A percentile compares a stretch with the other conserved stretches of the same genome.
Evolutionary conservation across 2,113 vertebrate genomes (phyloP).

Genomic region (Promerops cafer): DNA sequence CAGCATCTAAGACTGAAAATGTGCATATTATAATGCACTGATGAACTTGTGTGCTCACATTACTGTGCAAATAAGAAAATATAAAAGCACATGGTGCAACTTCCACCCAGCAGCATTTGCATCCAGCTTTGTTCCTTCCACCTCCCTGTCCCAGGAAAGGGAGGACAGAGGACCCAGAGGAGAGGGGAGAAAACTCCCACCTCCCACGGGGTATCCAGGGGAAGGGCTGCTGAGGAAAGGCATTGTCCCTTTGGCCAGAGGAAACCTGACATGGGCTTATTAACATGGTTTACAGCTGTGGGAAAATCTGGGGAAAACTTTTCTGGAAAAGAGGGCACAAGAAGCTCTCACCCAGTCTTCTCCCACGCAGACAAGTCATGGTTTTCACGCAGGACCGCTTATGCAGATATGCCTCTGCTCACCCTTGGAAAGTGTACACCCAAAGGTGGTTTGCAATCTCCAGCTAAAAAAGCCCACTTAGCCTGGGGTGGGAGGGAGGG

Average conservation of each 20-base stretch:
- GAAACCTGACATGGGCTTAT: not conserved
- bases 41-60: not conserved
- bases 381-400: accelerated
- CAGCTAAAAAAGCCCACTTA: not conserved
- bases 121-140: not conserved
- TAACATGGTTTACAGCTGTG: not conserved
- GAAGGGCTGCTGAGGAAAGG: not conserved
- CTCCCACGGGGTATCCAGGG: accelerated
- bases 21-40: not conserved
- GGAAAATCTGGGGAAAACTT: not conserved
- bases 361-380: accelerated
- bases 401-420: accelerated
- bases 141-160: not conserved
- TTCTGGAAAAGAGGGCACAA: not conserved
- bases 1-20: not conserved
- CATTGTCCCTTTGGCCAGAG: not conserved
- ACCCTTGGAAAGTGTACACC: not conserved
- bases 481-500: not conserved
- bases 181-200: not conserved
- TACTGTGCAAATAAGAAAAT: not conserved
- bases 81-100: not conserved
- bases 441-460: not conserved
- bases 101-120: not conserved
- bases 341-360: not conserved
- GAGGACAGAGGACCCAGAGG: not conserved